Base-by-base conservation (phyloP, 2,888 invertebrate genomes). In the Synergus laeviventris region DNA sequence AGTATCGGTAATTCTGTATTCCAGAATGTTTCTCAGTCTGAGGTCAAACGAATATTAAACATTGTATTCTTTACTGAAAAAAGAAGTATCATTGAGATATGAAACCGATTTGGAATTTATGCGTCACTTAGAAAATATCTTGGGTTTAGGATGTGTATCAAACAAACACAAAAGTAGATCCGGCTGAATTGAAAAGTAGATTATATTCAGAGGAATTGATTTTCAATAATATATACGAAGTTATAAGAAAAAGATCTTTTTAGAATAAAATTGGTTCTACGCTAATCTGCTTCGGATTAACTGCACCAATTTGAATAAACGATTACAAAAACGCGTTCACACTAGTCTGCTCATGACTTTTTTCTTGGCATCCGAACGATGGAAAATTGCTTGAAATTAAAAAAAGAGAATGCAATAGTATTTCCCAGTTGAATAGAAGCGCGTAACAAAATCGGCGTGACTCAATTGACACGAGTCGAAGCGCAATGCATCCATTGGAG, bases 391-490 rank as follows among this genome's bases (percentile, higher is more conserved):
- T 31, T 9, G 14, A 49, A 24, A 49, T 49, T 70, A 66, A 21
- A 31, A 45, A 66, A 24, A n/a, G 16, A 42, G 24, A 45, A 66
- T 21, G 24, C 14, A 31, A 49, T 70, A 1, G 11, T 45, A 75
- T 45, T 12, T n/a, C 16, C 14, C 42, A 9, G 12, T 31, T 70
- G 70, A 70, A 70, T 70, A 73, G 75, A 59, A 54, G 74, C 73
- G 75, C 66, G 73, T 75, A 73, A 73, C 45, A 75, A 73, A 79
- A 78, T 81, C 79, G 70, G 77, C 78, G 77, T 76, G 74, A 78
- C 73, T 79, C 78, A 76, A 82, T 82, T 80, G 82, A 82, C 79
- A 73, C 39, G 42, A 73, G 60, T 61, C 49, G 31, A 31, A 16
- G 75, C 45, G 66, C 42, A 74, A 74, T 31, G 73, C 76, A 75